Evolutionary conservation across 2,888 invertebrate species (phyloP).

Genomic region (Acanthosepion lycidas): DNA sequence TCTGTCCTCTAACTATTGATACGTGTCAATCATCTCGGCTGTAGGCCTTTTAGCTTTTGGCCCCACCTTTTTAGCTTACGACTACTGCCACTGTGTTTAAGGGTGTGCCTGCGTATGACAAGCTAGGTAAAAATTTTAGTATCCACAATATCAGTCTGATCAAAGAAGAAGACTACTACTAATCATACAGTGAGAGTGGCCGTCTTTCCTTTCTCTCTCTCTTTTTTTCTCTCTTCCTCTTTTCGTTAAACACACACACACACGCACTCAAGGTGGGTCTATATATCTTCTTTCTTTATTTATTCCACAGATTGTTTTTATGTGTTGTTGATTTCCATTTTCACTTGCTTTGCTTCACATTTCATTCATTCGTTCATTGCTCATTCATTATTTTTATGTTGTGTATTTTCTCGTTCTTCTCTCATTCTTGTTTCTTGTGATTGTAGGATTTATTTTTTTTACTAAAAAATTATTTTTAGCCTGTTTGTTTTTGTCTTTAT

Average conservation of each 20-base stretch:
- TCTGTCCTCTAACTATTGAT: background rate
- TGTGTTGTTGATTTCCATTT: background rate
- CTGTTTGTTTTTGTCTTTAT: too few relatives aligned
- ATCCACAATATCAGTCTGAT: background rate
- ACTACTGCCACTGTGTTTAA: background rate
- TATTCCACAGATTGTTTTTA: background rate
- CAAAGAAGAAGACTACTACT: background rate
- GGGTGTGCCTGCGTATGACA: background rate
- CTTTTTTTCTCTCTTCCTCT: background rate
- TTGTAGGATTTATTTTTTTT: too few relatives aligned
- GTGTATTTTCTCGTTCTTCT: background rate
- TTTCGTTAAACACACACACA: background rate
- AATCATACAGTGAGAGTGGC: background rate
- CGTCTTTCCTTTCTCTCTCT: background rate
- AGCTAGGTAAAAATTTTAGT: background rate
- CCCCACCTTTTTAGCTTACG: background rate
- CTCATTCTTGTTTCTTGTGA: background rate
- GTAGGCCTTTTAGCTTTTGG: background rate
- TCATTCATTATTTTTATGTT: background rate
- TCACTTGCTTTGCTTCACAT: background rate
- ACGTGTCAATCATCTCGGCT: background rate
- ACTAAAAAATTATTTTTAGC: too few relatives aligned
- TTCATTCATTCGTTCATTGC: conserved; percentile 14
- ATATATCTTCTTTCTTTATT: background rate
- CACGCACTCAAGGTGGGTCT: background rate